phyloP scores from a whole-genome alignment of 2,797 vertebrate species.

The Taeniopygia guttata region DNA sequence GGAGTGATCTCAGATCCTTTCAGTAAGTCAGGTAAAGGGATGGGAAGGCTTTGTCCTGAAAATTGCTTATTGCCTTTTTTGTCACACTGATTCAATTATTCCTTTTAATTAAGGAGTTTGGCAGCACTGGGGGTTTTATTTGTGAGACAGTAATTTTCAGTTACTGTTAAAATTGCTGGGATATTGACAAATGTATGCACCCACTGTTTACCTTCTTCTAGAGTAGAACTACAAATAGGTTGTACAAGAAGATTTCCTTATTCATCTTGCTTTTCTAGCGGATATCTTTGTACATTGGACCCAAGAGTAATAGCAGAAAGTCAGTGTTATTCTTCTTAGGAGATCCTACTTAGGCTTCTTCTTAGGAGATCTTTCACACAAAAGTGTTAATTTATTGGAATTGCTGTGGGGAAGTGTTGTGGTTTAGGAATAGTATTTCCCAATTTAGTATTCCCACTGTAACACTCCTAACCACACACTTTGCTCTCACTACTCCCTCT shows the following conservation, averaged over 20 bases:
- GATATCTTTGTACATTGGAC: neutral
- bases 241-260: neutral
- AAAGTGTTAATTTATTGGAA: conserved; percentile 35
- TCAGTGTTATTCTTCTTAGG: neutral
- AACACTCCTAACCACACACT: neutral
- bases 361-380: neutral
- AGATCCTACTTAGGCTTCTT: neutral
- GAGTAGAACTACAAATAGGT: neutral
- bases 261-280: neutral
- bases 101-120: neutral
- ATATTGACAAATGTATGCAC: neutral
- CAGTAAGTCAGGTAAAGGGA: neutral
- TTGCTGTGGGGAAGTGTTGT: neutral
- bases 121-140: accelerated
- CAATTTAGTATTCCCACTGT: neutral
- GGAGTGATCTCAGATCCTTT: neutral
- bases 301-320: neutral
- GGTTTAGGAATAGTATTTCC: neutral
- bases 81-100: neutral
- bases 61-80: neutral
- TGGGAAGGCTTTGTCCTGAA: neutral
- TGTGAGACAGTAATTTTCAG: neutral
- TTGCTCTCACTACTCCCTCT: neutral
- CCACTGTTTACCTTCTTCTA: neutral
- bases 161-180: neutral